Evolutionary conservation across 1,140 invertebrate species (phyloP), one percentile per base, ranked within the genome.

Genomic region (Drosophila santomea): DNA sequence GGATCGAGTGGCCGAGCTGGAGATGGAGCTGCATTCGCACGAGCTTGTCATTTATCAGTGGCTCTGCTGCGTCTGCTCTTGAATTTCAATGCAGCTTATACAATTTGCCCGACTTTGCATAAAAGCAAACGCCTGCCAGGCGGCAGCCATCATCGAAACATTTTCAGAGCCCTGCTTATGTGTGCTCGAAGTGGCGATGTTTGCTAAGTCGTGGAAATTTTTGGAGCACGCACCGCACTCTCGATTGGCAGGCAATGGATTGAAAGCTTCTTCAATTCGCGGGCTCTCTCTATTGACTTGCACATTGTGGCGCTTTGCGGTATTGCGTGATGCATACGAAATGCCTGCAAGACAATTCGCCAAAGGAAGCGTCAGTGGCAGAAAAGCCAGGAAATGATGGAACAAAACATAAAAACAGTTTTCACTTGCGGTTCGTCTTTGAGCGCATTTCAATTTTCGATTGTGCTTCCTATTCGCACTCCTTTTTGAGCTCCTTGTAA

Each of bases 51-150:
- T 85, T 81, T 66, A 88, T 85, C 78, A 78, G 61, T 48, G 52
- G 64, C 54, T 52, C 47, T 48, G 52, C 60, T 45, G 52, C 64
- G 58, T 52, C 41, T 57, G 78, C 69, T 41, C 54, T 51, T 71
- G 67, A 63, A 80, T 82, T 88, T 63, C 64, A 88, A 67, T 56
- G 51, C 59, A 88, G 47, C 63, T 80, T 68, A 60, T 51, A 71
- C 78, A 85, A 86, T 72, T 86, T 71, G 62, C 28, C 57, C 38
- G 78, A 78, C 55, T 86, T 88, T 88, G 82, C 82, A 86, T 86
- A 82, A 78, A 79, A 86, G 57, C 78, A 52, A 81, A 69, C 74
- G 62, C 60, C 54, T 48, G 56, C 15, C 20, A n/a, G n/a, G n/a
- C n/a, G n/a, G n/a, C n/a, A 54, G 47, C 39, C 50, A 14, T 25